These are phyloP conservation scores for Myathropa florea DNA, from an alignment of 2,888 invertebrate species.

Conservation along the genomic window DNA sequence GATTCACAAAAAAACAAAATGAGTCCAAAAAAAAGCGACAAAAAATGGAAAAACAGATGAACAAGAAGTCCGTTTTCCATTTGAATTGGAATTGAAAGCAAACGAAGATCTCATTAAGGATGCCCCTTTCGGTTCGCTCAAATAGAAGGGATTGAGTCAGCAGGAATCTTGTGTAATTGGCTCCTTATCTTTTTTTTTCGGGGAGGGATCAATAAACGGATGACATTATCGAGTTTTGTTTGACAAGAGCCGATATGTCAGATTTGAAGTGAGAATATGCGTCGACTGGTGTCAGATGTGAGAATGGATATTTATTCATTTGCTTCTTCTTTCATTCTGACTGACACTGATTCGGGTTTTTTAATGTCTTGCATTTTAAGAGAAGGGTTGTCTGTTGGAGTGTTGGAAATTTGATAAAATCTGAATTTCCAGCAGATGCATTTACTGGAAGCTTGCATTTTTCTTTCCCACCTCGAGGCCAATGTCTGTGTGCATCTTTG, in stretches of 20 bases:
- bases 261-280: too few relatives aligned
- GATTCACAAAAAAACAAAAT: background rate
- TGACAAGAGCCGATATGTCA: background rate
- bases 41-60: background rate
- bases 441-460: background rate
- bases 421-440: too few relatives aligned
- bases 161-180: background rate
- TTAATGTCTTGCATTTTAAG: too few relatives aligned
- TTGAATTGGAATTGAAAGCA: background rate
- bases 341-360: too few relatives aligned
- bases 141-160: background rate
- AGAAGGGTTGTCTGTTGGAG: too few relatives aligned
- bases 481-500: background rate
- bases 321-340: too few relatives aligned
- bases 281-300: too few relatives aligned
- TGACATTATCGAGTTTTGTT: background rate
- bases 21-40: background rate
- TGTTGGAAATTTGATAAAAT: too few relatives aligned
- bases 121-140: background rate
- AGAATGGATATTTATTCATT: too few relatives aligned
- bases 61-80: background rate
- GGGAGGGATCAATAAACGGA: background rate
- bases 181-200: background rate
- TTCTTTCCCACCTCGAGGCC: too few relatives aligned
- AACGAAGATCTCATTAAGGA: background rate